Evolutionary conservation across 2,113 vertebrate genomes (phyloP).

Genomic region (Catagonus wagneri): DNA sequence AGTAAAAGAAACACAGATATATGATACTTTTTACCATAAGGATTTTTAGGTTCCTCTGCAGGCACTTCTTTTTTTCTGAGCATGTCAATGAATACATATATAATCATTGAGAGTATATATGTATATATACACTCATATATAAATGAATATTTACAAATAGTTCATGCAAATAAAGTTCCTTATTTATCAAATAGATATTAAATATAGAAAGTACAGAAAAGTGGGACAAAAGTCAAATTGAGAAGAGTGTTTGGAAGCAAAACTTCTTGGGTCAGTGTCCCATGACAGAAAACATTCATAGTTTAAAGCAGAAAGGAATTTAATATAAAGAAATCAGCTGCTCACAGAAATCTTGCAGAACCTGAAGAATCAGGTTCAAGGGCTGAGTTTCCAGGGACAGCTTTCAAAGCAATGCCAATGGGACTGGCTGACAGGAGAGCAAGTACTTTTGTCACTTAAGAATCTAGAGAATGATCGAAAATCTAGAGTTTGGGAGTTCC

Average conservation of each 20-base stretch:
- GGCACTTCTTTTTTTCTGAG: neutral
- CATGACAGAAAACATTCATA: neutral
- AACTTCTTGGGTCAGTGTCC: neutral
- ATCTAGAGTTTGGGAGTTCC: neutral
- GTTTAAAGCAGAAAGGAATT: neutral
- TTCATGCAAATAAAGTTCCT: neutral
- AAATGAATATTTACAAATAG: neutral
- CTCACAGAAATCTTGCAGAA: neutral
- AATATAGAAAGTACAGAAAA: neutral
- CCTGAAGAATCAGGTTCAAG: neutral
- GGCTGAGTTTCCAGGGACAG: neutral
- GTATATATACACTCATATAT: neutral
- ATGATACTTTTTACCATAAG: neutral
- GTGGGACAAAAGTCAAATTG: constrained; percentile 1
- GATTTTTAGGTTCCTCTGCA: neutral
- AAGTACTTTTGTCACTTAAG: neutral
- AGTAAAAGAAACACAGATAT: neutral
- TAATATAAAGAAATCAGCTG: neutral
- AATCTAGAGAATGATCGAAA: neutral
- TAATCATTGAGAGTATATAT: neutral
- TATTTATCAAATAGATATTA: neutral
- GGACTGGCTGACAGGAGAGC: neutral
- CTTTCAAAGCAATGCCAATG: neutral
- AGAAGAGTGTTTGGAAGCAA: neutral
- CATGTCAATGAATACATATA: neutral